A percentile compares a stretch with the other conserved stretches of the same genome.
Conservation (phyloP, 2,113 vertebrate species). For the Chionodraco myersi region DNA sequence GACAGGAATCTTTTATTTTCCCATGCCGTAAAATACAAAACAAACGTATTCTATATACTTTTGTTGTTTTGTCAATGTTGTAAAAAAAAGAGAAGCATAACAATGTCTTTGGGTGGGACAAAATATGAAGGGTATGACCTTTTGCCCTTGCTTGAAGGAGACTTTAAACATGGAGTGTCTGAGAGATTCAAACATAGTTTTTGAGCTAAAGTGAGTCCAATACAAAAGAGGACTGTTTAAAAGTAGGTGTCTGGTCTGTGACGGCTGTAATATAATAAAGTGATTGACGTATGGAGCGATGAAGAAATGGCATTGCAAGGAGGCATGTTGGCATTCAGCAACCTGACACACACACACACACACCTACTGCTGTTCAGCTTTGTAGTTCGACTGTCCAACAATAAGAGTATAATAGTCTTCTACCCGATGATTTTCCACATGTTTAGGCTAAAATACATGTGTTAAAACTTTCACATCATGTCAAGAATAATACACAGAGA, state of each 20-base stretch:
- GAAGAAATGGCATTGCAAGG: not conserved
- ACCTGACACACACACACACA: not conserved
- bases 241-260: not conserved
- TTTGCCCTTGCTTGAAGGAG: slow-evolving; percentile 29
- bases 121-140: slow-evolving; percentile 11
- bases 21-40: not conserved
- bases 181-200: not conserved
- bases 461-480: not conserved
- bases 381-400: not conserved
- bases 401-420: not conserved
- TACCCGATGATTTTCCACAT: not conserved
- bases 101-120: not conserved
- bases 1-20: not conserved
- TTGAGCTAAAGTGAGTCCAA: slow-evolving; percentile 6
- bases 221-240: not conserved
- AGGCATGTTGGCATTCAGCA: slow-evolving; percentile 4
- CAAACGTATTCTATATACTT: not conserved
- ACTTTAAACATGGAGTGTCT: slow-evolving; percentile 12
- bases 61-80: not conserved
- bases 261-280: not conserved
- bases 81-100: not conserved
- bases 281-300: slow-evolving; percentile 12
- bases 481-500: not conserved
- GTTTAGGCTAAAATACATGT: not conserved
- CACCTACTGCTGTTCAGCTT: not conserved